Conservation (phyloP, 1,140 invertebrate genomes). For the Diorhabda carinulata region DNA sequence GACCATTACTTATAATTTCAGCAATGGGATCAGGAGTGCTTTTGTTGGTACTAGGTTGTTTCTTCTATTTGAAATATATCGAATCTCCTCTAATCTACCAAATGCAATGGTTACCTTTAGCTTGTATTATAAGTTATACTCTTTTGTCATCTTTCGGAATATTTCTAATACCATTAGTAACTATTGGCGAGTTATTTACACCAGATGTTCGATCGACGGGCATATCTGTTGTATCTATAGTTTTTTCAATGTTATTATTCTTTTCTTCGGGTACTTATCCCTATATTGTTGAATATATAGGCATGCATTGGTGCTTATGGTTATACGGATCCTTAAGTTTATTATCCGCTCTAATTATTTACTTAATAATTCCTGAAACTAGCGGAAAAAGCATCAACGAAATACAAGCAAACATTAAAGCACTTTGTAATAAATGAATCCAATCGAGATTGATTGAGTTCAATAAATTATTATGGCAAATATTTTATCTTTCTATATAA, state of each 20-base stretch:
- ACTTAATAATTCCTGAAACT: conserved; percentile 9
- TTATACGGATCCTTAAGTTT: not conserved
- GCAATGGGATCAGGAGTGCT: conserved; percentile 57
- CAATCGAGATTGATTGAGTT: too few relatives aligned
- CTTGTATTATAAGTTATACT: conserved; percentile 64
- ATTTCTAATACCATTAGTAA: conserved; percentile 79
- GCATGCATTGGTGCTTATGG: conserved; percentile 8
- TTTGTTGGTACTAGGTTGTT: conserved; percentile 54
- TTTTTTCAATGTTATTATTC: not conserved
- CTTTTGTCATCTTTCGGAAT: conserved; percentile 68
- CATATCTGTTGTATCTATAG: conserved; percentile 57
- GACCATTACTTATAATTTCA: conserved; percentile 67
- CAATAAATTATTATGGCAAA: too few relatives aligned
- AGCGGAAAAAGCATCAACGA: conserved; percentile 5
- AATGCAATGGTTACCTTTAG: conserved; percentile 62
- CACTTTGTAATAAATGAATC: not conserved
- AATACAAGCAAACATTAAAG: conserved; percentile 4
- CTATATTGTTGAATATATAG: not conserved
- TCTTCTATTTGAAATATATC: conserved; percentile 56
- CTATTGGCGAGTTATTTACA: conserved; percentile 81
- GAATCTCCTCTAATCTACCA: conserved; percentile 48
- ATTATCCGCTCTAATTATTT: not conserved
- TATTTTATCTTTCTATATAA: too few relatives aligned
- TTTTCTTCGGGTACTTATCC: not conserved
- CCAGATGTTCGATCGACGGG: conserved; percentile 70